These are phyloP conservation scores for Psilopsiagon aymara DNA, from an alignment of 2,113 vertebrate species.

Conservation along the genomic window DNA sequence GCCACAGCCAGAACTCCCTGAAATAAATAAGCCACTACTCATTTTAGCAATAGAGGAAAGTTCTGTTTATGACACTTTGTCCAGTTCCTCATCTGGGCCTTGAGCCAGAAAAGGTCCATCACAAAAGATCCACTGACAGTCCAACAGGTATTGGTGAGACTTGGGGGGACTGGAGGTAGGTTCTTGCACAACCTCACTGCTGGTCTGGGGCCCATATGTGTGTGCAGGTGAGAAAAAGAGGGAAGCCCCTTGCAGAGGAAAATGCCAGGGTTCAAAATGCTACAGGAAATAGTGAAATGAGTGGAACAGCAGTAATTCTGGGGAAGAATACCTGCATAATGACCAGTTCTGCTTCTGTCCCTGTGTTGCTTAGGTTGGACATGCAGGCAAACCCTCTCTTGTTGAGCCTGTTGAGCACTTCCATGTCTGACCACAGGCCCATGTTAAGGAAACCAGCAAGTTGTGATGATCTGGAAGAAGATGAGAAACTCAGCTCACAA, in stretches of 20 bases:
- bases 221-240: neutral
- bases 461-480: slow-evolving; percentile 65
- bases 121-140: neutral
- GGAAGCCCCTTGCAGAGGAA: neutral
- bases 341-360: neutral
- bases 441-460: slow-evolving; percentile 22
- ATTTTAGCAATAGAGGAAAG: neutral
- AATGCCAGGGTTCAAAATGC: neutral
- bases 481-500: slow-evolving; percentile 46
- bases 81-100: neutral
- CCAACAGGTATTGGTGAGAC: fast-evolving
- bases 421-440: slow-evolving; percentile 41
- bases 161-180: neutral
- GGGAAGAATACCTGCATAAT: neutral
- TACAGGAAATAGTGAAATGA: neutral
- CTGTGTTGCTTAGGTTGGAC: neutral
- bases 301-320: neutral
- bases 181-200: neutral
- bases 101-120: neutral
- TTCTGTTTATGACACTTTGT: neutral
- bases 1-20: neutral
- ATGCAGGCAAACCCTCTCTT: neutral
- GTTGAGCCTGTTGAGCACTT: neutral
- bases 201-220: fast-evolving
- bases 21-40: neutral